These are phyloP conservation scores for Ommatoiulus sabulosus DNA, from an alignment of 2,888 invertebrate species.

Conservation along the genomic window DNA sequence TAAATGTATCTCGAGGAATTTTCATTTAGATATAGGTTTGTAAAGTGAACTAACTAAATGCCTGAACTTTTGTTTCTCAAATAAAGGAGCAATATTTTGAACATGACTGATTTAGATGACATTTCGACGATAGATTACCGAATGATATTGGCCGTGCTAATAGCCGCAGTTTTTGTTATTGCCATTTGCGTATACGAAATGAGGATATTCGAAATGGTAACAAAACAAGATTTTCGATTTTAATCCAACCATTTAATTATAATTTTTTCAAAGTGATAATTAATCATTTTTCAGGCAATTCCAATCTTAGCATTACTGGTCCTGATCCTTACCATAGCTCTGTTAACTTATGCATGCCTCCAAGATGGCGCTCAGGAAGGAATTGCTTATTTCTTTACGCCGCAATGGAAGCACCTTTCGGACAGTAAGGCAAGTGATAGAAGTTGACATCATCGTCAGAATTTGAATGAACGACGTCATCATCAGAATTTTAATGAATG, in stretches of 20 bases:
- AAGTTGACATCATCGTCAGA: too few relatives aligned
- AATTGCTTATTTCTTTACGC: constrained; percentile 37
- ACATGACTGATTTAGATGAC: constrained; percentile 18
- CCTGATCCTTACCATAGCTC: neutral
- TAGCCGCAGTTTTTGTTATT: neutral
- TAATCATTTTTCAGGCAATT: neutral
- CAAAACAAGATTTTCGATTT: neutral
- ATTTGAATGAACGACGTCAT: too few relatives aligned
- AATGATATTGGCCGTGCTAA: neutral
- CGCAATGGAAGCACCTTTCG: constrained; percentile 42
- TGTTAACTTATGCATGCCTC: constrained; percentile 47
- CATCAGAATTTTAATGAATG: too few relatives aligned
- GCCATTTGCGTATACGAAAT: constrained; percentile 6
- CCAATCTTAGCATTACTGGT: neutral
- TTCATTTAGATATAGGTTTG: too few relatives aligned
- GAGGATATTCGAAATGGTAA: constrained; percentile 50
- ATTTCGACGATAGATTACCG: constrained; percentile 43
- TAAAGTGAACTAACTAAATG: too few relatives aligned
- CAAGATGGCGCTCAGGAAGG: neutral
- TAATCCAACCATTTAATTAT: neutral
- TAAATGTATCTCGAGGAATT: too few relatives aligned
- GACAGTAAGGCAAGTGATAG: neutral
- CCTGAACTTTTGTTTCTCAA: neutral
- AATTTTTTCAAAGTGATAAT: neutral
- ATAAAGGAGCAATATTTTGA: constrained; percentile 31